Percentiles rank a stretch among this genome's conserved stretches.
Evolutionary conservation across 2,113 vertebrate species (phyloP).

Genomic region (Struthidea cinerea): DNA sequence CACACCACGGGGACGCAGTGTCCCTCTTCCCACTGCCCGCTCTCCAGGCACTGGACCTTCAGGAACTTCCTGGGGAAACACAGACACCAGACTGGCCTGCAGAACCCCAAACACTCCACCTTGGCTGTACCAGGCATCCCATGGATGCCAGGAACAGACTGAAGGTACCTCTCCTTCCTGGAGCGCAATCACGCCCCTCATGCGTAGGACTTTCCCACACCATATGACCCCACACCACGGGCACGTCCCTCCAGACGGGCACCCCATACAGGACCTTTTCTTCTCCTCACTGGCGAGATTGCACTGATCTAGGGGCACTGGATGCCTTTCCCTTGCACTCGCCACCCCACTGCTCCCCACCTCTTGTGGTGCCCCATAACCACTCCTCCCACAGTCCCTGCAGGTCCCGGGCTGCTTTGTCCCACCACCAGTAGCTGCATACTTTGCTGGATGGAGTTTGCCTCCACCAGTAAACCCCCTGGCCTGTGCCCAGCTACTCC

Average conservation of each 20-base stretch:
- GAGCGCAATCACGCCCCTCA: neutral
- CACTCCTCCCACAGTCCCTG: neutral
- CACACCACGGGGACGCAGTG: slow-evolving; percentile 84
- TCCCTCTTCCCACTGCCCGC: slow-evolving; percentile 83
- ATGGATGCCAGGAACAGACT: neutral
- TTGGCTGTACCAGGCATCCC: neutral
- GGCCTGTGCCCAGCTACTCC: neutral
- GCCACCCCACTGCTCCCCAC: accelerated
- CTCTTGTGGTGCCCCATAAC: neutral
- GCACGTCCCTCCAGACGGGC: neutral
- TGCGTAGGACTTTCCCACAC: neutral
- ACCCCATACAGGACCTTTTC: neutral
- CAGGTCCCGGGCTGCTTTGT: neutral
- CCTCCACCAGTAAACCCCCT: slow-evolving; percentile 26
- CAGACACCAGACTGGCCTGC: neutral
- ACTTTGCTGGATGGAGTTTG: neutral
- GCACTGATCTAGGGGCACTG: neutral
- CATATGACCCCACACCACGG: accelerated
- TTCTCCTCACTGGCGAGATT: neutral
- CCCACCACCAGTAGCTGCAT: neutral
- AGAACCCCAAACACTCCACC: neutral
- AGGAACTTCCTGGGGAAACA: slow-evolving; percentile 82
- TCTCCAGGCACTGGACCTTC: slow-evolving; percentile 86
- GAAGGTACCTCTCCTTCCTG: neutral
- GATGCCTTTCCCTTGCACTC: neutral